Evolutionary conservation across 2,797 vertebrate genomes (phyloP), one percentile per base, ranked within the genome.

Genomic region (Mycteria americana): DNA sequence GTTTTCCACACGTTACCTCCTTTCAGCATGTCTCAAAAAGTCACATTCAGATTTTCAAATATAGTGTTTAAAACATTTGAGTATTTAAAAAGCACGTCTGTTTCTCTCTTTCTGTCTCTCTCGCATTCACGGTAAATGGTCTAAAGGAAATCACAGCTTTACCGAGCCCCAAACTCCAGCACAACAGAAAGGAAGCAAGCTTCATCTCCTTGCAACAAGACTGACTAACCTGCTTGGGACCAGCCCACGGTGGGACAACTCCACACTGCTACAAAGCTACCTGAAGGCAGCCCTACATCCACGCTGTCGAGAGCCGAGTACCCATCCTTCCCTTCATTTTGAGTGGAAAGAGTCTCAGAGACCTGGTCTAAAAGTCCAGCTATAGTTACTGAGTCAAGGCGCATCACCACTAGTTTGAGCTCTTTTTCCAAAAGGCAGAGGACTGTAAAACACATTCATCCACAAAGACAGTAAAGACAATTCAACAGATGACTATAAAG

Each of bases 101-200:
- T 46, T 73, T 56, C 30, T 72, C 45, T 81, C 23, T 13, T 10
- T 43, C 30, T 27, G 7, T 21, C 15, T 72, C 30, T 41, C 60
- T 1, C 21, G 6, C 27, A 25, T 0, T 1, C 10, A 25, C 1
- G 3, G 15, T 60, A 72, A 65, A 73, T 1, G 2, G 15, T 27
- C 57, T 48, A 67, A 48, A 35, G 22, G 51, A 87, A 84, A 91
- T 33, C 8, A 69, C 19, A 86, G 54, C 33, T 59, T 59, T 54
- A 64, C 25, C 65, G 62, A 57, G 69, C 21, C 53, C 30, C 68
- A 64, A 60, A 51, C 7, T 65, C 33, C 3, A 77, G 31, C 48
- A 45, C 31, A 64, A 28, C 7, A 84, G 45, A 82, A 85, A 30
- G 15, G n/a, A 81, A 25, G 27, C 4, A 35, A 62, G 4, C 21